phyloP scores from a whole-genome alignment of 2,797 vertebrate species.

The Sebastes steindachneri region DNA sequence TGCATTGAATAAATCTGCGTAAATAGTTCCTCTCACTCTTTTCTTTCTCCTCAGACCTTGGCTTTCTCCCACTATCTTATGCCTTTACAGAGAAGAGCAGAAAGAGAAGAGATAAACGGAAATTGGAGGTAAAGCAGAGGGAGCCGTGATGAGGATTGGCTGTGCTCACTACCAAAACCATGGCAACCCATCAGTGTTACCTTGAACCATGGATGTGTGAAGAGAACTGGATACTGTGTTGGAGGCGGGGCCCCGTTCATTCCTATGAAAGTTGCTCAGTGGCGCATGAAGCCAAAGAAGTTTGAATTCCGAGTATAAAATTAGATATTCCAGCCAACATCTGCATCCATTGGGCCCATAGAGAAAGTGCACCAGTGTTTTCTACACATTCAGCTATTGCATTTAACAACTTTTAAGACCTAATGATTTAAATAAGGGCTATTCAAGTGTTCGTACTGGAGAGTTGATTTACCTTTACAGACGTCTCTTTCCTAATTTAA shows the following conservation, averaged over 20 bases:
- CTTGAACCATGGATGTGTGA: conserved; percentile 64
- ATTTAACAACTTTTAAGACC: no score
- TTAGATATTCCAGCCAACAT: not conserved
- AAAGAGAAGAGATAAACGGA: conserved; percentile 21
- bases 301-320: not conserved
- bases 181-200: conserved; percentile 75
- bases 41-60: conserved; percentile 37
- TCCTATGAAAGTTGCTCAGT: not conserved
- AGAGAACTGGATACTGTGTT: not conserved
- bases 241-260: not conserved
- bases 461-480: no score
- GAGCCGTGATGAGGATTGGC: conserved; percentile 34
- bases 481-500: no score
- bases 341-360: not conserved
- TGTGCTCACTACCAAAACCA: conserved; percentile 69
- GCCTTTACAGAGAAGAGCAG: conserved; percentile 47
- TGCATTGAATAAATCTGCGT: conserved; percentile 21
- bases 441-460: no score
- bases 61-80: conserved; percentile 38
- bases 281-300: not conserved
- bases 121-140: conserved; percentile 32
- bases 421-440: no score
- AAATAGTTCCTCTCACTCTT: conserved; percentile 5
- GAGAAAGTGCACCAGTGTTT: no score
- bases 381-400: no score